Conservation (phyloP, 2,888 invertebrate genomes). For the Crematogaster levior region DNA sequence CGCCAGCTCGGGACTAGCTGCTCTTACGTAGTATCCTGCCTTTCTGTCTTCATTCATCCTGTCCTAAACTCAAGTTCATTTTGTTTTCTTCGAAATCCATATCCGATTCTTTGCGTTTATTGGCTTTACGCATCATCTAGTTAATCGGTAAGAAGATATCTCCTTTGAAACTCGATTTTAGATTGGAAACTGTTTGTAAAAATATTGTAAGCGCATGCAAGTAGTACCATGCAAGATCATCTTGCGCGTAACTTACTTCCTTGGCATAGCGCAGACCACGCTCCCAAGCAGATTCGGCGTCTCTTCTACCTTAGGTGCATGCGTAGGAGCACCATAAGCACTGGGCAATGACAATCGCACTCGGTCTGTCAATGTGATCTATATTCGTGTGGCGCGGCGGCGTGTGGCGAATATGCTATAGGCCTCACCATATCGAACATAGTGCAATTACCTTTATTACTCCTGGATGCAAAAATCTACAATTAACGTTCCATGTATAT, state of each 20-base stretch:
- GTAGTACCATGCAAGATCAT: not conserved
- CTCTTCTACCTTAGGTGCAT: conserved; percentile 83
- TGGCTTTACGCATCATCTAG: conserved; percentile 94
- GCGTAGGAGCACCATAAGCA: conserved; percentile 77
- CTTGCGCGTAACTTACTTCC: conserved; percentile 88
- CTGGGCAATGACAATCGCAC: conserved; percentile 72
- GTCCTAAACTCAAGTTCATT: conserved; percentile 93
- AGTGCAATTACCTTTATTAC: conserved; percentile 98
- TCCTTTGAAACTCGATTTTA: not conserved
- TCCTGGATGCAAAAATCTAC: conserved; percentile 98
- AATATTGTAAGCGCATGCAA: not conserved
- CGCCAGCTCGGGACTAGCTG: conserved; percentile 88
- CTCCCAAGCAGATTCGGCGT: conserved; percentile 97
- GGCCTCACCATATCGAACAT: conserved; percentile 97
- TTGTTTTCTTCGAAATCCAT: conserved; percentile 98
- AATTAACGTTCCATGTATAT: conserved; percentile 98
- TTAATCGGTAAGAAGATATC: conserved; percentile 42
- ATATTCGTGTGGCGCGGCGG: conserved; percentile 80
- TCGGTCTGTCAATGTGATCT: conserved; percentile 80
- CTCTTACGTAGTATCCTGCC: conserved; percentile 90
- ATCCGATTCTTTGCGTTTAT: conserved; percentile 97
- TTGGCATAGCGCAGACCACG: conserved; percentile 97
- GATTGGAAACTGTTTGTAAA: not conserved
- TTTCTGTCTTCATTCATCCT: conserved; percentile 92
- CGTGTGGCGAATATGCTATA: conserved; percentile 87